Conservation (phyloP, 2,888 invertebrate species). For the Campoplex capitator region DNA sequence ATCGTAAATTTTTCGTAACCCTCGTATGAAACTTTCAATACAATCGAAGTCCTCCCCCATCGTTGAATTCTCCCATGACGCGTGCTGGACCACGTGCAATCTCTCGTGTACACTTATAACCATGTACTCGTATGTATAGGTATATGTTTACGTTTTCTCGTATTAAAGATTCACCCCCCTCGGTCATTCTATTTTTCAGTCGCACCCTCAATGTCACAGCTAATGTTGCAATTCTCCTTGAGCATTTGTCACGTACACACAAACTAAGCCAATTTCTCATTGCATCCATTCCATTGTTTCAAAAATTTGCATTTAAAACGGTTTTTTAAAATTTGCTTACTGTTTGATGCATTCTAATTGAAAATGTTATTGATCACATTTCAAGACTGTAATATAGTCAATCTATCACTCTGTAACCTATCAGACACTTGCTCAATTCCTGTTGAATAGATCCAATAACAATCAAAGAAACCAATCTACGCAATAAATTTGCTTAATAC, state of each 20-base stretch:
- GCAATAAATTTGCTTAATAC: no score
- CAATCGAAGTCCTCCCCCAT: conserved; percentile 29
- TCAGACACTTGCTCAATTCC: no score
- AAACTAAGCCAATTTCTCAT: neutral
- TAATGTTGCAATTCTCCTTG: conserved; percentile 30
- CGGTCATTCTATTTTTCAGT: neutral
- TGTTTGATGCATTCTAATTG: neutral
- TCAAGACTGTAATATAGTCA: neutral
- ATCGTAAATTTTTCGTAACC: conserved; percentile 19
- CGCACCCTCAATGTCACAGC: conserved; percentile 3
- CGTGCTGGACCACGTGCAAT: conserved; percentile 49
- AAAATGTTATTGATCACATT: neutral
- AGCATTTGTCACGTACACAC: conserved; percentile 5
- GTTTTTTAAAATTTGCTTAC: neutral
- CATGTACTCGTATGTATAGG: neutral
- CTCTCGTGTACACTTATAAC: conserved; percentile 26
- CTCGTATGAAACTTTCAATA: conserved; percentile 25
- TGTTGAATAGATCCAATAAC: no score
- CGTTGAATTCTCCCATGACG: conserved; percentile 31
- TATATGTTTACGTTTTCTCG: neutral
- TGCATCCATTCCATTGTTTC: neutral
- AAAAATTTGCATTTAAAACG: neutral
- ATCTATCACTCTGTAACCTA: neutral
- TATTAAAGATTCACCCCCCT: neutral
- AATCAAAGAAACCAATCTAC: no score